phyloP scores from a whole-genome alignment of 2,797 vertebrate species.

The Alosa sapidissima region DNA sequence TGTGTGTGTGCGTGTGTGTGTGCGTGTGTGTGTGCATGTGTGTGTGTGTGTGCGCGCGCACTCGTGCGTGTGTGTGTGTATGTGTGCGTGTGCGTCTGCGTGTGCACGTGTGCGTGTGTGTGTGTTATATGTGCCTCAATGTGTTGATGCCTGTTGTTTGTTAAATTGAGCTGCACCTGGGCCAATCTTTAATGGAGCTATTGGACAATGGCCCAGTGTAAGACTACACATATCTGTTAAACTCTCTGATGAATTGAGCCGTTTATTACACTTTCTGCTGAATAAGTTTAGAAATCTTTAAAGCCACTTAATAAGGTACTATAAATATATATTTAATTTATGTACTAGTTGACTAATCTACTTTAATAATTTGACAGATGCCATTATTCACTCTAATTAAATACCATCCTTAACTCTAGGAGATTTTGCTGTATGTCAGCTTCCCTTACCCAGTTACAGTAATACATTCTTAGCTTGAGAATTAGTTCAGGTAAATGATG shows the following conservation, averaged over 20 bases:
- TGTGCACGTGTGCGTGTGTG: neutral
- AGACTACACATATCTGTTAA: neutral
- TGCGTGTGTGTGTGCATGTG: neutral
- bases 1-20: neutral
- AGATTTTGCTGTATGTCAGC: too few species aligned
- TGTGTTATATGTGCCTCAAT: neutral
- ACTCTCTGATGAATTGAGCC: neutral
- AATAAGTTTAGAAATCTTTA: neutral
- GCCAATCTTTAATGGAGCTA: neutral
- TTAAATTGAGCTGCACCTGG: neutral
- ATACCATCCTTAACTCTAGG: neutral
- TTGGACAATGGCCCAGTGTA: neutral
- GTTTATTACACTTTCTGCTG: neutral
- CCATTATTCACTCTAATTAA: neutral
- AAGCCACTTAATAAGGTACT: neutral
- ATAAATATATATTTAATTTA: neutral
- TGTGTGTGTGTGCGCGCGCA: neutral
- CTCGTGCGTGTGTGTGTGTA: neutral
- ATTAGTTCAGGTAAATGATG: too few species aligned
- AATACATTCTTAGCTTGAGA: too few species aligned
- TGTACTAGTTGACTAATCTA: neutral
- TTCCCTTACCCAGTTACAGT: too few species aligned
- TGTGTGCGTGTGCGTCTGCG: neutral
- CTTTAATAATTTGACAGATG: neutral
- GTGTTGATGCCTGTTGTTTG: neutral